Conservation (phyloP, 2,797 vertebrate genomes). For the Mormyrus proboscirostris region DNA sequence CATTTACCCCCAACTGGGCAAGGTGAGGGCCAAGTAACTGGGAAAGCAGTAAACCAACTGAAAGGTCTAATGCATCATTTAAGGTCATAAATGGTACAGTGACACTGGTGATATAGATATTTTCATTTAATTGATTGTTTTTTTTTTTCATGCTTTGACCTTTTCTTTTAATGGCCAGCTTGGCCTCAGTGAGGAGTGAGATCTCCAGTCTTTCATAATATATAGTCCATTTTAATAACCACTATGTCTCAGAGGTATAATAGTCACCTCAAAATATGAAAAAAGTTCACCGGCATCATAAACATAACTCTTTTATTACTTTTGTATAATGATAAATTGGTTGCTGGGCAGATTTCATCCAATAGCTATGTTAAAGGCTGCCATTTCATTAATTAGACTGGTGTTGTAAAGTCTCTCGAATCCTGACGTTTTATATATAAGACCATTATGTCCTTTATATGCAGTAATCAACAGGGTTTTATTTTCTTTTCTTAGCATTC, state of each 20-base stretch:
- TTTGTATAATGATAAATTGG: neutral
- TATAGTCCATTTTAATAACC: conserved; percentile 13
- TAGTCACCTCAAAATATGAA: neutral
- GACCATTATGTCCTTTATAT: neutral
- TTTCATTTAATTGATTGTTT: conserved; percentile 16
- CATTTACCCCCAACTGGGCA: neutral
- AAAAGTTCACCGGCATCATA: neutral
- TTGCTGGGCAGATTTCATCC: neutral
- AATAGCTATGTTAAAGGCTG: neutral
- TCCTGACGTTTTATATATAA: neutral
- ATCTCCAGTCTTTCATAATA: conserved; percentile 6
- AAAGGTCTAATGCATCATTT: conserved; percentile 9
- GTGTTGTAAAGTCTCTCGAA: neutral
- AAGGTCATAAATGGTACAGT: neutral
- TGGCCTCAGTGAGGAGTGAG: neutral
- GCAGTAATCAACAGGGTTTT: neutral
- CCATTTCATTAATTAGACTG: neutral
- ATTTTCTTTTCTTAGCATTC: neutral
- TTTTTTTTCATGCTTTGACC: conserved; percentile 11
- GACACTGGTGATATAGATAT: neutral
- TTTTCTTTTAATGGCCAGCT: conserved; percentile 13
- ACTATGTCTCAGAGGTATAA: conserved; percentile 4
- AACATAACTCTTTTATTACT: neutral
- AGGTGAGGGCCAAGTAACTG: neutral
- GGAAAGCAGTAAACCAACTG: neutral